Base-by-base conservation (phyloP, 2,113 vertebrate species). In the Nothobranchius furzeri region DNA sequence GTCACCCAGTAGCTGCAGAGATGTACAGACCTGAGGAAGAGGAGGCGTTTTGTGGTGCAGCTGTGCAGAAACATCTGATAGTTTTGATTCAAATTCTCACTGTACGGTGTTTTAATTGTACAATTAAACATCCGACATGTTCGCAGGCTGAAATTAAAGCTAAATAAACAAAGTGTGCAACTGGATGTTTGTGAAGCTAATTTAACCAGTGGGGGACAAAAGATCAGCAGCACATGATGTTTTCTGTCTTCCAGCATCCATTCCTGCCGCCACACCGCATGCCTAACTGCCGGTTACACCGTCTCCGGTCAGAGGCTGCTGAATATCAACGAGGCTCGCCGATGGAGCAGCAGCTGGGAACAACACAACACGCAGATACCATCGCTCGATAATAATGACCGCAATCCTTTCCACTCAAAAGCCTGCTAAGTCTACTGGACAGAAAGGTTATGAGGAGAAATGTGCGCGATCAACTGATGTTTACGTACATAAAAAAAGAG, bases 311-410 rank as follows among this genome's bases (percentile, higher is more conserved):
- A 60, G 45, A 68, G 37, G 74, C 67, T 54, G 37, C 13, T 11
- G 46, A 54, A 77, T 64, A 58, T 64, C 69, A 46, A 54, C 62
- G 63, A 51, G 14, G 10, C n/a, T 0, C 57, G 68, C 48, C 17
- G 66, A 78, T 37, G 49, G 58, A 57, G 59, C 36, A n/a, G 60
- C 67, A 84, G 73, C 68, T 75, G 59, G 76, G 79, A 87, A 54
- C 46, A 4, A 17, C 56, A 64, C 65, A 76, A 63, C 66, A 40
- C 2, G 24, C 4, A 55, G 60, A 74, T 30, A 46, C 45, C 42
- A 35, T 57, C 4, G 7, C 25, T 66, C 42, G 30, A 60, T 55
- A 60, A 72, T 50, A 45, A 71, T 5, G 7, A 73, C 56, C 2
- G n/a, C 12, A 2, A 67, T 42, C 49, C 42, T 64, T 62, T 64